Conservation (phyloP, 2,113 vertebrate species). For the Hylia prasina region DNA sequence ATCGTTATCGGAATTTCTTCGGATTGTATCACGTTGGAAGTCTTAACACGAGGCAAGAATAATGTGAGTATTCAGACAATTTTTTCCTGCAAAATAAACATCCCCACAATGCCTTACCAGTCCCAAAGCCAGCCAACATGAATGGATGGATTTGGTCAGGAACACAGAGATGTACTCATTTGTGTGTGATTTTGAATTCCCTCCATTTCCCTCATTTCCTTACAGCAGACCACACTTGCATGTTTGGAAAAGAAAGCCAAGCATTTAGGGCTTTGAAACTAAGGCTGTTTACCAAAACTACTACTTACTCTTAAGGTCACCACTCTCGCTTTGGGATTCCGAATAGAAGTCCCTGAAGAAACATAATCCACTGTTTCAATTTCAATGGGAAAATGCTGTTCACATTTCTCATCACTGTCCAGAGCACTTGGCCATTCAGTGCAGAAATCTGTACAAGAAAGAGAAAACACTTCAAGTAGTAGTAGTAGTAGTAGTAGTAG, state of each 20-base stretch:
- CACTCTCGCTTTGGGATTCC: conserved; percentile 85
- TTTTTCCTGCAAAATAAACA: not conserved
- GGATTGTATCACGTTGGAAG: not conserved
- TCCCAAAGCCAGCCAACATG: not conserved
- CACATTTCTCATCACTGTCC: conserved; percentile 81
- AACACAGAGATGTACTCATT: not conserved
- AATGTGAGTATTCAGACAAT: not conserved
- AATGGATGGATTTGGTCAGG: not conserved
- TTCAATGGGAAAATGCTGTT: conserved; percentile 86
- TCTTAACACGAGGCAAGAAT: not conserved
- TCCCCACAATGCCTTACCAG: not conserved
- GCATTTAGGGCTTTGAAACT: not conserved
- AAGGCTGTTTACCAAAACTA: not conserved
- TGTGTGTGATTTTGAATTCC: not conserved
- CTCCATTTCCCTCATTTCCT: not conserved
- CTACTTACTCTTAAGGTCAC: conserved; percentile 85
- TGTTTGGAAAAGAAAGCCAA: not conserved
- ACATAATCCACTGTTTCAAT: conserved; percentile 82
- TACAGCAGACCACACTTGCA: not conserved
- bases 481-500: not conserved
- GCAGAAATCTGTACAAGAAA: conserved; percentile 83
- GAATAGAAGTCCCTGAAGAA: conserved; percentile 81
- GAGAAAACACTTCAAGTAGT: not conserved
- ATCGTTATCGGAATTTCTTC: not conserved
- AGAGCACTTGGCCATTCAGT: conserved; percentile 89